Conservation (phyloP, 2,797 vertebrate genomes). For the Thamnophis elegans region DNA sequence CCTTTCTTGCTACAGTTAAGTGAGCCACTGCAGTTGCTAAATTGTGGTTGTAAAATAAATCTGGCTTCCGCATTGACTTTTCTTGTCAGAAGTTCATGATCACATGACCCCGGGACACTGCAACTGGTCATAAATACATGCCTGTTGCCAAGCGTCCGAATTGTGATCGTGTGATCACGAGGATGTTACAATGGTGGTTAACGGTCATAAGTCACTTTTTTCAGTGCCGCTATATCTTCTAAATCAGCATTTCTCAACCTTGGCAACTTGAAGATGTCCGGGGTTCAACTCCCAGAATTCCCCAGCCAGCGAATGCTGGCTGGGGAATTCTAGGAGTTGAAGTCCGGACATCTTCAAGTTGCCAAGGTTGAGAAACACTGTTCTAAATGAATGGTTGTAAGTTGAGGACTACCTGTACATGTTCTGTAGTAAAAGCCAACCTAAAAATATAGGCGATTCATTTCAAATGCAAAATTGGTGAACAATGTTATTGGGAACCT, state of each 20-base stretch:
- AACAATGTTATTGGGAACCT: neutral
- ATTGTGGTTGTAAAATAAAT: neutral
- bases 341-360: no score
- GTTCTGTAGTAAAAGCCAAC: neutral
- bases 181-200: neutral
- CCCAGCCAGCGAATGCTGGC: no score
- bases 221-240: neutral
- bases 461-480: neutral
- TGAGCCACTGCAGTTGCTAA: neutral
- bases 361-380: no score
- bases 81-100: neutral
- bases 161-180: neutral
- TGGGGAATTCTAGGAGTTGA: no score
- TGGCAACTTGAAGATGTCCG: no score
- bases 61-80: neutral
- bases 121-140: neutral
- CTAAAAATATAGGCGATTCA: neutral
- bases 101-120: neutral
- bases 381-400: neutral
- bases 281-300: no score
- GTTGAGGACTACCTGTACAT: neutral
- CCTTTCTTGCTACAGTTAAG: neutral
- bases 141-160: neutral
- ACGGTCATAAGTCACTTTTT: neutral
- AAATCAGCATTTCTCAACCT: no score